phyloP scores from a whole-genome alignment of 2,888 invertebrate species.

The Archips crataeganus region DNA sequence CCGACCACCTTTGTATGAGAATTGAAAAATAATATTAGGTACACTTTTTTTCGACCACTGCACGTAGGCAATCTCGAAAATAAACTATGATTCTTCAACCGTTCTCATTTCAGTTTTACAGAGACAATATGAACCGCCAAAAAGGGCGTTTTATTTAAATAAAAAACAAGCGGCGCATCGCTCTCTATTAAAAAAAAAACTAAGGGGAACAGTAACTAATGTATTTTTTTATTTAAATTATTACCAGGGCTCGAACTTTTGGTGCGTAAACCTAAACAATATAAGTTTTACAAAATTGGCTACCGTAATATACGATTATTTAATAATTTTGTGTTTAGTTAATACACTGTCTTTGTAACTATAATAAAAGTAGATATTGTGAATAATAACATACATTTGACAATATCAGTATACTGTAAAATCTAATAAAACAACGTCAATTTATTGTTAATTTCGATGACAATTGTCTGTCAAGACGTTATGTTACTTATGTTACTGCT shows the following conservation, averaged over 20 bases:
- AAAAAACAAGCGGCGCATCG: neutral
- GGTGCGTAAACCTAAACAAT: no score
- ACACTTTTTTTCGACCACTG: conserved; percentile 74
- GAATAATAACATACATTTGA: no score
- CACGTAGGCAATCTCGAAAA: conserved; percentile 78
- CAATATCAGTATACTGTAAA: no score
- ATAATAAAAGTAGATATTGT: no score
- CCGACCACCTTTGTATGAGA: conserved; percentile 85
- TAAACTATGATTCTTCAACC: conserved; percentile 71
- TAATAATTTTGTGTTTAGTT: no score
- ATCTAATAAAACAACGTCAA: no score
- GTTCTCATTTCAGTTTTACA: conserved; percentile 29
- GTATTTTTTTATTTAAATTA: conserved; percentile 15
- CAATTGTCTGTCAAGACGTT: no score
- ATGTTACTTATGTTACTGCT: no score
- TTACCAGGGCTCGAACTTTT: neutral
- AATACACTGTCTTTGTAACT: no score
- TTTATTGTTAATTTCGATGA: no score
- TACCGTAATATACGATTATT: no score
- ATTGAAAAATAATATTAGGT: conserved; percentile 85
- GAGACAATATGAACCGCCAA: conserved; percentile 5
- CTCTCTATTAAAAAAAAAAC: neutral
- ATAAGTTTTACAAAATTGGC: no score
- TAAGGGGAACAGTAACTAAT: neutral
- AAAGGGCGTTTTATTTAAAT: neutral